Base-by-base conservation (phyloP, 2,113 vertebrate genomes). In the Melanocharis versteri region DNA sequence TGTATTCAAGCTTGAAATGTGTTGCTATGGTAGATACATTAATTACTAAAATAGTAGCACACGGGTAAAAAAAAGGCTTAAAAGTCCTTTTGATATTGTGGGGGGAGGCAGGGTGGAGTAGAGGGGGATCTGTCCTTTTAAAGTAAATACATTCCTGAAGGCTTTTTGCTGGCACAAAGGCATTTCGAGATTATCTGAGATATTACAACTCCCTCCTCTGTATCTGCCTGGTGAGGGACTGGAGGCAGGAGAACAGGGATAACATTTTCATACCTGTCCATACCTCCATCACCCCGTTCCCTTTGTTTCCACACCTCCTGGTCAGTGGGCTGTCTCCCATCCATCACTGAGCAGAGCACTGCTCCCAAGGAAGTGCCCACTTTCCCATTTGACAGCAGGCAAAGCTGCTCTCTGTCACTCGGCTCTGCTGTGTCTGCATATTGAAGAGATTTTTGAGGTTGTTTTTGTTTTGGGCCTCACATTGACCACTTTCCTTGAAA, bases 41-140 rank as follows among this genome's bases (percentile, higher is more conserved):
- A 85, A 93, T 94, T 94, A 80, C 75, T 83, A 48, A 90, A 93
- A 84, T 70, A 92, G 27, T 33, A 81, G 17, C 58, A 68, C 4
- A 28, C 37, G 9, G 86, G 37, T 60, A 31, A 50, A 90, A 83
- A 54, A 60, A 61, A 50, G 7, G 7, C 16, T 60, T 72, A 26
- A 62, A 42, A 27, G 9, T 69, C 42, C 7, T 83, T 73, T 53
- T 89, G 65, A 28, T 77, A 87, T 47, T n/a, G 21, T 23, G 35
- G 5, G 8, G 3, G 27, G 5, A 27, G 58, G 44, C 0, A 1
- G 10, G 27, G 9, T 45, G 26, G 23, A 48, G 13, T 2, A 9
- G 27, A 27, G 5, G 2, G 2, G 3, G 4, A 7, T 33, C 20
- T 65, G 3, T n/a, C 40, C 51, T 64, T 87, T 77, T 57, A 13